phyloP scores from a whole-genome alignment of 2,888 invertebrate genomes.

The Amphipoea oculea region DNA sequence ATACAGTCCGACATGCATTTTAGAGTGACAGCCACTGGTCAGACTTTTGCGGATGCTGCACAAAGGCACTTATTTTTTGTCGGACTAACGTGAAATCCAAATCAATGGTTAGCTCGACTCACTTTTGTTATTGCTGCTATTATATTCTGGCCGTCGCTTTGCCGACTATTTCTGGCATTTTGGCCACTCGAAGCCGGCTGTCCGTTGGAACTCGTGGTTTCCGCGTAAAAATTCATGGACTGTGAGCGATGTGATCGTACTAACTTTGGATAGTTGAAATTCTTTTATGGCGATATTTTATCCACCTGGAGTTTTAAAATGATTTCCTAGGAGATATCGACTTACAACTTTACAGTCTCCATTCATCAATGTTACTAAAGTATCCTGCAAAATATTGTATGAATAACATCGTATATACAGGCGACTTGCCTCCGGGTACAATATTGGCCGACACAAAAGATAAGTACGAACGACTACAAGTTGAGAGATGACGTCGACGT shows the following conservation, averaged over 20 bases:
- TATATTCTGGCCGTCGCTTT: conserved; percentile 80
- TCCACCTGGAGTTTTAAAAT: conserved; percentile 27
- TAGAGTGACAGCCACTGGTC: conserved; percentile 80
- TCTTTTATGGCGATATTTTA: conserved; percentile 30
- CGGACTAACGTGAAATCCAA: conserved; percentile 84
- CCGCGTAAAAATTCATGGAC: conserved; percentile 79
- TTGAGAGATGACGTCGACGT: conserved; percentile 71
- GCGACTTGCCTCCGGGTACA: conserved; percentile 61
- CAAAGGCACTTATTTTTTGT: conserved; percentile 85
- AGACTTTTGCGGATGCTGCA: conserved; percentile 84
- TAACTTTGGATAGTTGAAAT: conserved; percentile 30
- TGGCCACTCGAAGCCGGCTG: conserved; percentile 68
- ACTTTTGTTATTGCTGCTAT: conserved; percentile 88
- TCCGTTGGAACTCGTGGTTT: conserved; percentile 74
- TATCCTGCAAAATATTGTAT: conserved; percentile 38
- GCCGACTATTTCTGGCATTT: conserved; percentile 77
- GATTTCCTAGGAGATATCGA: conserved; percentile 61
- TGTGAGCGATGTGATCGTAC: conserved; percentile 70
- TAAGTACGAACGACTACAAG: conserved; percentile 75
- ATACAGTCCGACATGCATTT: conserved; percentile 77
- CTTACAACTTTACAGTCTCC: conserved; percentile 40
- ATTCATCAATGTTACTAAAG: conserved; percentile 60
- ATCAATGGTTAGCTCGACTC: conserved; percentile 89
- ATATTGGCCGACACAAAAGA: conserved; percentile 75
- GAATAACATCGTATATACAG: conserved; percentile 39